phyloP scores from a whole-genome alignment of 2,113 vertebrate genomes.

The Vombatus ursinus region DNA sequence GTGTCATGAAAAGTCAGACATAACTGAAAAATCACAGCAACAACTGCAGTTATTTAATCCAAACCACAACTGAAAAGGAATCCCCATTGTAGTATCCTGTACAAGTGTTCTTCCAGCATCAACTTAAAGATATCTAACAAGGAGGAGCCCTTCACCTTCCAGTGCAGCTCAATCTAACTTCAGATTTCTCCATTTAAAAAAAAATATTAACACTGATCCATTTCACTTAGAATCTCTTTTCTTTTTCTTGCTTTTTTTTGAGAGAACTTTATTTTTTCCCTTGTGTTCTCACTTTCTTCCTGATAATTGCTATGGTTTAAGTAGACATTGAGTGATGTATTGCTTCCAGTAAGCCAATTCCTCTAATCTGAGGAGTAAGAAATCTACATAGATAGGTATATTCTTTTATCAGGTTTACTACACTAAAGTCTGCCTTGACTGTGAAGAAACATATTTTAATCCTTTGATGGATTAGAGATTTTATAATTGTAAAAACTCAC shows the following conservation, averaged over 20 bases:
- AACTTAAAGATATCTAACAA: background rate
- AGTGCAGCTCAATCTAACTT: background rate
- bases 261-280: background rate
- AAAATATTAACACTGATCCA: background rate
- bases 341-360: background rate
- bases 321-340: background rate
- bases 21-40: no score
- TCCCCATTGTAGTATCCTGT: background rate
- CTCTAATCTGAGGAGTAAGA: background rate
- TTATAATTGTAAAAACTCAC: background rate
- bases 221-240: background rate
- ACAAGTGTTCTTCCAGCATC: background rate
- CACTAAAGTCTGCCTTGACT: background rate
- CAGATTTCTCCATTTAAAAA: background rate
- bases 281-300: background rate
- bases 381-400: background rate
- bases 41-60: background rate
- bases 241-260: no score
- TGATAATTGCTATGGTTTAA: background rate
- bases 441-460: background rate
- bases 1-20: no score
- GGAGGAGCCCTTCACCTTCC: background rate
- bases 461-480: background rate
- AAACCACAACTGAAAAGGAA: background rate
- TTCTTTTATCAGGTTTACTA: background rate